Conservation (phyloP, 2,113 vertebrate species). For the Ceyx melanurus region DNA sequence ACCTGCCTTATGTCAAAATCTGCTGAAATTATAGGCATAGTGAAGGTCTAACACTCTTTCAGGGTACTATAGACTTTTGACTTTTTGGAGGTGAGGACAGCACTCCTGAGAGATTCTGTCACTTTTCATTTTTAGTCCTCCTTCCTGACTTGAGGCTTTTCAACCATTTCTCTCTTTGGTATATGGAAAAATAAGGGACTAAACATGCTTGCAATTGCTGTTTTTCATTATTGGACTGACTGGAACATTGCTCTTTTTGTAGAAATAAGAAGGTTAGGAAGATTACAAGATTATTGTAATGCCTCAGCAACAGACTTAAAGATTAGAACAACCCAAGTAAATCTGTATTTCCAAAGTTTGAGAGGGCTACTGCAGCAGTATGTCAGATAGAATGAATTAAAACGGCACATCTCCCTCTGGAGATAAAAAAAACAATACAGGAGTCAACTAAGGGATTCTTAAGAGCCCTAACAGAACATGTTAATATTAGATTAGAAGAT, state of each 20-base stretch:
- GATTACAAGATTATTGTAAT: not conserved
- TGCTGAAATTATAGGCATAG: not conserved
- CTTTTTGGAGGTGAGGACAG: not conserved
- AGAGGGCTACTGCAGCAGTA: not conserved
- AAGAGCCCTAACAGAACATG: not conserved
- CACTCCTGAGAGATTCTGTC: accelerated
- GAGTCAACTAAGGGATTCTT: not conserved
- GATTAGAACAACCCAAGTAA: not conserved
- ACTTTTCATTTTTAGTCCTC: not conserved
- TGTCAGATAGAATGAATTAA: not conserved
- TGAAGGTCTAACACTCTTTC: not conserved
- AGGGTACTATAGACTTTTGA: not conserved
- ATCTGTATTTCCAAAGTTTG: not conserved
- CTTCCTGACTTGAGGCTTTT: not conserved
- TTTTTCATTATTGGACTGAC: not conserved
- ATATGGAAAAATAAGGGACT: not conserved
- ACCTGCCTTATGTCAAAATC: not conserved
- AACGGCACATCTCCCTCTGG: not conserved
- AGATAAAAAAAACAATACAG: not conserved
- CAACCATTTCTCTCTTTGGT: not conserved
- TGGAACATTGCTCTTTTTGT: not conserved
- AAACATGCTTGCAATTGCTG: not conserved
- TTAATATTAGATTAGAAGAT: not conserved
- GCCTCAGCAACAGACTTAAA: not conserved
- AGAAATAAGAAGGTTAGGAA: not conserved